Evolutionary conservation across 2,113 vertebrate species (phyloP).

Genomic region (Tachuris rubrigastra): DNA sequence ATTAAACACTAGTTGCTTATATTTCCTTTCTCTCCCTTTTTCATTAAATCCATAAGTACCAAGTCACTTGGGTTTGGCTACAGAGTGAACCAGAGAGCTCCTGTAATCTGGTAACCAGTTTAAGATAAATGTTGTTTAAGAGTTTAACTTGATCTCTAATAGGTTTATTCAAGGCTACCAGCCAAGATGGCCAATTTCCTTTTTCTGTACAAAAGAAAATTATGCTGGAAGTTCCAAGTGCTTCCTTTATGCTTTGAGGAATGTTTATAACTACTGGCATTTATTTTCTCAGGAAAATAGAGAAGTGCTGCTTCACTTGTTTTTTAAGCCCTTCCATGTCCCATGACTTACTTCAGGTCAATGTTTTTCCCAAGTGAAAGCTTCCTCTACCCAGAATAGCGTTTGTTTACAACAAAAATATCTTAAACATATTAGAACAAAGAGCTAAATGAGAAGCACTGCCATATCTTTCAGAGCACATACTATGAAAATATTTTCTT

Average conservation of each 20-base stretch:
- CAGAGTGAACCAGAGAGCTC: not conserved
- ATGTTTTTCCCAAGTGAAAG: not conserved
- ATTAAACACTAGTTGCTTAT: not conserved
- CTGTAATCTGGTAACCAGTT: not conserved
- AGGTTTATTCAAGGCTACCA: not conserved
- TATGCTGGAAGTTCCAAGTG: not conserved
- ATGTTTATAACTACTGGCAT: not conserved
- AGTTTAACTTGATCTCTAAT: not conserved
- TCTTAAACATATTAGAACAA: not conserved
- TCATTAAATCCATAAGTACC: not conserved
- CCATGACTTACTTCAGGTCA: not conserved
- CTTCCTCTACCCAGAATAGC: not conserved
- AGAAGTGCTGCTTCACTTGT: not conserved
- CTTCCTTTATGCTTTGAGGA: not conserved
- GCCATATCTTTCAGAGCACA: not conserved
- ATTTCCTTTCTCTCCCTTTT: not conserved
- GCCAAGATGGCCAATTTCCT: not conserved
- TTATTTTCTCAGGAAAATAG: not conserved
- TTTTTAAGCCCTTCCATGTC: not conserved
- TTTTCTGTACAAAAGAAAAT: not conserved
- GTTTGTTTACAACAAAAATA: not conserved
- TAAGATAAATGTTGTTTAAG: not conserved
- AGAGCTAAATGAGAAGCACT: not conserved
- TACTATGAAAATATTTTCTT: not conserved
- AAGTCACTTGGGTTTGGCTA: not conserved